Base-by-base conservation (phyloP, 2,888 invertebrate genomes). In the Ditula angustiorana region DNA sequence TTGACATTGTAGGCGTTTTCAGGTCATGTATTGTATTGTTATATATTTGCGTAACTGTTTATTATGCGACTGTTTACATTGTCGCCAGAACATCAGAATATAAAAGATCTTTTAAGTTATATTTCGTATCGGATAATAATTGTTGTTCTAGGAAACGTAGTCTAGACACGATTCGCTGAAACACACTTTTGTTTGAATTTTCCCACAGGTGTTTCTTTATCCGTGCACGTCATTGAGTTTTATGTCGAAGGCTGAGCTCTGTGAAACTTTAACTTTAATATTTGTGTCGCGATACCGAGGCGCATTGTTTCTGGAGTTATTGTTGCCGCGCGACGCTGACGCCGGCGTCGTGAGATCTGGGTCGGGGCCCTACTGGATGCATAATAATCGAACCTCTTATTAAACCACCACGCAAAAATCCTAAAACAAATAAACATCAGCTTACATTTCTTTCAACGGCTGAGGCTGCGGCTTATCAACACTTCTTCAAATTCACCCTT, bases 391-490 rank as follows among this genome's bases (percentile, higher is more conserved):
- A 16, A 55, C 41, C 41, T 24, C 35, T 37, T 11, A 19, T 26
- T 58, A 30, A 35, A 44, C 44, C 47, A 44, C 44, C 47, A 37
- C 23, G 23, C n/a, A 37, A 58, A 62, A 59, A 44, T 26, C 53
- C 61, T 72, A 70, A 69, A 69, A 79, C 74, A 79, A 81, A 80
- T 79, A 85, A 85, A 83, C 83, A 83, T 82, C 81, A 81, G 83
- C 92, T 92, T 92, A 92, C 92, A 82, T 92, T 92, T 85, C 73
- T 78, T 79, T 83, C 80, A 86, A 86, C 85, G 89, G 92, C 82
- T 84, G 92, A 90, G 89, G 91, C 92, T 91, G 92, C 92, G 82
- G 85, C 85, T 82, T 71, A 80, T 78, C 82, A 59, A 85, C 88
- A 87, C 79, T 81, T 81, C 74, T 79, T 76, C 63, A 75, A 78